phyloP scores from a whole-genome alignment of 2,113 vertebrate species.

The Psittacus erithacus region DNA sequence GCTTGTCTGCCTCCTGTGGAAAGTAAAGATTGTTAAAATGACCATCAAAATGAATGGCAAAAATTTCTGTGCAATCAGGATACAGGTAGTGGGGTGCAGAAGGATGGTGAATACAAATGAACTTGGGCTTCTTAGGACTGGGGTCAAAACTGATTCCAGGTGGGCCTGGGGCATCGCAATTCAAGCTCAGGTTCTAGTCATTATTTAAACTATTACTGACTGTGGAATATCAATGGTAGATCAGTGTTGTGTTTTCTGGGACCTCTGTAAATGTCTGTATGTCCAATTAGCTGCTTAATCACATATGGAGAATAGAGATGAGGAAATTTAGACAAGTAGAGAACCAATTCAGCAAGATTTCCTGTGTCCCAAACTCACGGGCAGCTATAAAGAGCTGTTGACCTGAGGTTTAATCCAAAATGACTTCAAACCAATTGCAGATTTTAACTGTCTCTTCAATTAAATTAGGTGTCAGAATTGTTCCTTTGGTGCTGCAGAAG shows the following conservation, averaged over 20 bases:
- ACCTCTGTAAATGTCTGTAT: not conserved
- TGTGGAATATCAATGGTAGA: not conserved
- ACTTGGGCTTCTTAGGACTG: not conserved
- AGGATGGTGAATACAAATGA: not conserved
- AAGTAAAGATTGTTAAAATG: not conserved
- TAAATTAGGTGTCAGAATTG: slow-evolving; percentile 47
- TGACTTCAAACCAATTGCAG: slow-evolving; percentile 37
- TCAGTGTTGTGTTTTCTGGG: not conserved
- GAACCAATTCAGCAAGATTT: not conserved
- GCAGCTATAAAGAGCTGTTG: not conserved
- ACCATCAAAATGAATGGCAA: not conserved
- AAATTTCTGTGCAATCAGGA: not conserved
- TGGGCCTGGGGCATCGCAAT: not conserved
- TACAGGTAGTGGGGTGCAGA: not conserved
- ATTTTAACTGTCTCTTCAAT: slow-evolving; percentile 52
- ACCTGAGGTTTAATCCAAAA: slow-evolving; percentile 46
- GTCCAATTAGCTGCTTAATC: not conserved
- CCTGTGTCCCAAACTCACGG: not conserved
- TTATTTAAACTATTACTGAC: not conserved
- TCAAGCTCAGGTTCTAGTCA: not conserved
- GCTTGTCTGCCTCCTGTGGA: slow-evolving; percentile 82
- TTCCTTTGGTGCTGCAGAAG: not conserved
- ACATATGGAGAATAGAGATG: not conserved
- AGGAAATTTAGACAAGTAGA: not conserved
- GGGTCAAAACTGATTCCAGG: not conserved